These are phyloP conservation scores for Drosophila lutescens DNA, from an alignment of 2,888 invertebrate species.

Conservation along the genomic window DNA sequence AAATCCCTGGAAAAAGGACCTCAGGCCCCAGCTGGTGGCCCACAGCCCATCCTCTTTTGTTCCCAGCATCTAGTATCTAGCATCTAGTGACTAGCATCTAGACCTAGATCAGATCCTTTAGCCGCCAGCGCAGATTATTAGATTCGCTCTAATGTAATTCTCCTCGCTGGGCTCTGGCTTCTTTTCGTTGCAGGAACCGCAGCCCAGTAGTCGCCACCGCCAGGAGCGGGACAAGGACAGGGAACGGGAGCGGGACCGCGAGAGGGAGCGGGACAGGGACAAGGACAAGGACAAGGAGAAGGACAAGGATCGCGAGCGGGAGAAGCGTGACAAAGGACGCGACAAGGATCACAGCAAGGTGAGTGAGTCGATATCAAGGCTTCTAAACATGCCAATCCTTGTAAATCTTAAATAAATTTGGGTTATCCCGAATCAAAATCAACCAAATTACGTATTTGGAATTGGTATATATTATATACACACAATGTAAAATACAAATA, in stretches of 20 bases:
- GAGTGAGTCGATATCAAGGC: not conserved
- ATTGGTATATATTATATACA: too few species aligned
- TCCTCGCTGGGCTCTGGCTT: constrained; percentile 7
- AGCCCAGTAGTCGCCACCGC: constrained; percentile 24
- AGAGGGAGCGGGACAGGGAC: constrained; percentile 19
- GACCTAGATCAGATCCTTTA: constrained; percentile 19
- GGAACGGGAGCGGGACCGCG: constrained; percentile 23
- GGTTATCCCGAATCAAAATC: too few species aligned
- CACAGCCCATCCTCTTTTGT: constrained; percentile 6
- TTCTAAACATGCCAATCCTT: too few species aligned
- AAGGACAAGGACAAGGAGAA: constrained; percentile 18
- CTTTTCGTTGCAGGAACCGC: constrained; percentile 22
- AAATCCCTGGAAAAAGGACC: constrained; percentile 12
- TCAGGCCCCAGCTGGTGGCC: constrained; percentile 17
- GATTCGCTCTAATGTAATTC: constrained; percentile 19
- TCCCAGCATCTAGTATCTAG: constrained; percentile 15
- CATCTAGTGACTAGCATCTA: constrained; percentile 14
- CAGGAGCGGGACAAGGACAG: constrained; percentile 40
- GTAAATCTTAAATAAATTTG: too few species aligned
- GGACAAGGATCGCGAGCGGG: not conserved
- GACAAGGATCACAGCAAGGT: constrained; percentile 63
- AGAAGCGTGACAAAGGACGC: constrained; percentile 36
- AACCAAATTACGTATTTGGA: too few species aligned
- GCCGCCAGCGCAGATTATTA: not conserved
- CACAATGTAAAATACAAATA: too few species aligned